A percentile compares a stretch with the other conserved stretches of the same genome.
phyloP scores from a whole-genome alignment of 2,888 invertebrate species.

The Heteropelma amictum region DNA sequence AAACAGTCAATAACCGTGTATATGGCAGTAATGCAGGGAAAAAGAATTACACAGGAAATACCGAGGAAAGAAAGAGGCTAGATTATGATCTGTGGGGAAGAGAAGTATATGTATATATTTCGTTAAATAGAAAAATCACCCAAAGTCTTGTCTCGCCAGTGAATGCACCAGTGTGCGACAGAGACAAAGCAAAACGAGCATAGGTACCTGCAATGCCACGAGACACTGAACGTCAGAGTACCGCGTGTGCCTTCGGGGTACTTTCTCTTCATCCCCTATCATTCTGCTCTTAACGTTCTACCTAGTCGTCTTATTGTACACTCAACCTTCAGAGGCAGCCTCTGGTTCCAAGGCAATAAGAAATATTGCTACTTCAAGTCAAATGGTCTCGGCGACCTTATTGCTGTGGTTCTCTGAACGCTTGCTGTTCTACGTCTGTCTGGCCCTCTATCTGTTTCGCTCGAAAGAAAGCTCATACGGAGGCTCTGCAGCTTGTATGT shows the following conservation, averaged over 20 bases:
- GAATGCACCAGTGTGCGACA: not conserved
- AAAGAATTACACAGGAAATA: constrained; percentile 26
- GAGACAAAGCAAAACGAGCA: constrained; percentile 44
- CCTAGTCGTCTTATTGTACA: constrained; percentile 30
- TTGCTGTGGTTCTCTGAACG: constrained; percentile 60
- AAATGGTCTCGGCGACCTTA: constrained; percentile 65
- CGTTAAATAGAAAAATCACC: constrained; percentile 14
- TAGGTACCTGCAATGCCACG: constrained; percentile 15
- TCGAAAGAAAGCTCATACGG: not conserved
- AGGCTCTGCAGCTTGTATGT: not conserved
- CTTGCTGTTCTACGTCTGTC: not conserved
- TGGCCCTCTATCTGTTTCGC: not conserved
- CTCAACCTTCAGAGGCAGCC: constrained; percentile 56
- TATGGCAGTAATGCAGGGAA: constrained; percentile 40
- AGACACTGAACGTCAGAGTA: constrained; percentile 35
- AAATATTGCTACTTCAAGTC: constrained; percentile 71
- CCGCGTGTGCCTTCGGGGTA: constrained; percentile 44
- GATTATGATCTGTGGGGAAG: constrained; percentile 33
- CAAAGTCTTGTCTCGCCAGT: constrained; percentile 29
- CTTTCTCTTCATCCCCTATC: constrained; percentile 33
- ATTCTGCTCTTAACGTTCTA: constrained; percentile 29
- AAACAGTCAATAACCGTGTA: constrained; percentile 23
- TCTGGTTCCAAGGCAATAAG: constrained; percentile 63
- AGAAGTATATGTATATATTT: no score
- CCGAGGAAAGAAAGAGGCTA: constrained; percentile 6